Percentiles rank a stretch among this genome's conserved stretches.
These are phyloP conservation scores for Xanthia icteritia DNA, from an alignment of 2,888 invertebrate genomes.

Conservation along the genomic window DNA sequence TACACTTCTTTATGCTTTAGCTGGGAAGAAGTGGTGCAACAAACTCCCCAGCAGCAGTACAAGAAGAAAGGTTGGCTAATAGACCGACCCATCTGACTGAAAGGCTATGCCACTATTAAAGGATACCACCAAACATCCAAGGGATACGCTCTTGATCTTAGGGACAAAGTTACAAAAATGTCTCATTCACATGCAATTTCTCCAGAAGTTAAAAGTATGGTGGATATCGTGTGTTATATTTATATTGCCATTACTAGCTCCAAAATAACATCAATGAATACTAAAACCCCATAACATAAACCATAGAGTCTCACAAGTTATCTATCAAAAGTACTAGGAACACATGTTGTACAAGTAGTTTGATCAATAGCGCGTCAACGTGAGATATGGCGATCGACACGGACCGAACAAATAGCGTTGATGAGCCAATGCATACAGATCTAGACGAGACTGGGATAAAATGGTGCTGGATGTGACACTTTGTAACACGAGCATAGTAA, in stretches of 20 bases:
- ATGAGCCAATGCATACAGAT: conserved; percentile 82
- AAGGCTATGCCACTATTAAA: not conserved
- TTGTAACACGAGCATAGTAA: conserved; percentile 5
- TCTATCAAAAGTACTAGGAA: conserved; percentile 74
- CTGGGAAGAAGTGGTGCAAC: not conserved
- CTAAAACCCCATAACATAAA: conserved; percentile 27
- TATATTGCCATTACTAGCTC: too few relatives aligned
- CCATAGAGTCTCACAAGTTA: conserved; percentile 40
- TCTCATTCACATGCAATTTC: not conserved
- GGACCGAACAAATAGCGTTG: conserved; percentile 75
- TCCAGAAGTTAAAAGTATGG: not conserved
- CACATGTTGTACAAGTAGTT: conserved; percentile 70
- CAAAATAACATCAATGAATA: conserved; percentile 15
- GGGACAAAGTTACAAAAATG: not conserved
- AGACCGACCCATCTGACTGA: not conserved
- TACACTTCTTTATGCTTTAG: not conserved
- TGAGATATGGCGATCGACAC: conserved; percentile 80
- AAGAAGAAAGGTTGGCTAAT: not conserved
- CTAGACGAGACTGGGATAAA: conserved; percentile 55
- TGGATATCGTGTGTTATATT: not conserved
- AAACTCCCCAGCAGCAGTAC: not conserved
- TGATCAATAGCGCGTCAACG: conserved; percentile 79
- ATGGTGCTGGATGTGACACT: conserved; percentile 43
- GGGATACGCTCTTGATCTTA: not conserved
- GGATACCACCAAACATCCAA: not conserved